Conservation (phyloP, 2,113 vertebrate species). For the Myiopsitta monachus region DNA sequence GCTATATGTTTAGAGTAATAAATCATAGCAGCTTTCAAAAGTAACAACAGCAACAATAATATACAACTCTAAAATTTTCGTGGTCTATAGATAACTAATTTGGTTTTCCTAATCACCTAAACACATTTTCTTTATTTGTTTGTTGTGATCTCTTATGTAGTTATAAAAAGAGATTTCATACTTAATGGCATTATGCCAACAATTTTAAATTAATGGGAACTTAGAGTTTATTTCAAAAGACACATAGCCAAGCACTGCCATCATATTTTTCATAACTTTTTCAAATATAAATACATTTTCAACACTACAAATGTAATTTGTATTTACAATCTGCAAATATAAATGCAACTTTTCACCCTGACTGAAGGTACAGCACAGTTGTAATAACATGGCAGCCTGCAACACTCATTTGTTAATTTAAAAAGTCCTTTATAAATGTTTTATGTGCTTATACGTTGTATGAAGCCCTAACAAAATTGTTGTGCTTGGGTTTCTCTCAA, state of each 20-base stretch:
- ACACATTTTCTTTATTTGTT: not conserved
- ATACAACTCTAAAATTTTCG: not conserved
- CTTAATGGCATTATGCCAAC: not conserved
- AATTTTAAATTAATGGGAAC: not conserved
- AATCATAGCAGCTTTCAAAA: conserved; percentile 22
- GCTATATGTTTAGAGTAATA: not conserved
- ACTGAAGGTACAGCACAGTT: not conserved
- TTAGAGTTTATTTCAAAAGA: not conserved
- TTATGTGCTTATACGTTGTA: not conserved
- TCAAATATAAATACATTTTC: not conserved
- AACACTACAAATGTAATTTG: not conserved
- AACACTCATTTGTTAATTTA: not conserved
- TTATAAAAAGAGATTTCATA: conserved; percentile 8
- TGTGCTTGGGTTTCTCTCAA: not conserved
- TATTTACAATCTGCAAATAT: not conserved
- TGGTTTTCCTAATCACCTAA: conserved; percentile 2
- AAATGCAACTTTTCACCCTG: not conserved
- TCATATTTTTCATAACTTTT: not conserved
- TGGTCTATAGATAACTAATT: not conserved
- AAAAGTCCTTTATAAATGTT: not conserved
- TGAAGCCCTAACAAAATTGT: not conserved
- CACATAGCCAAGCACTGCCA: not conserved
- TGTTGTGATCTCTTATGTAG: not conserved
- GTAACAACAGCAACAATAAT: not conserved
- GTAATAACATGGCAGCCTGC: not conserved